Evolutionary conservation across 2,888 invertebrate genomes (phyloP).

Genomic region (Synanthedon myopaeformis): DNA sequence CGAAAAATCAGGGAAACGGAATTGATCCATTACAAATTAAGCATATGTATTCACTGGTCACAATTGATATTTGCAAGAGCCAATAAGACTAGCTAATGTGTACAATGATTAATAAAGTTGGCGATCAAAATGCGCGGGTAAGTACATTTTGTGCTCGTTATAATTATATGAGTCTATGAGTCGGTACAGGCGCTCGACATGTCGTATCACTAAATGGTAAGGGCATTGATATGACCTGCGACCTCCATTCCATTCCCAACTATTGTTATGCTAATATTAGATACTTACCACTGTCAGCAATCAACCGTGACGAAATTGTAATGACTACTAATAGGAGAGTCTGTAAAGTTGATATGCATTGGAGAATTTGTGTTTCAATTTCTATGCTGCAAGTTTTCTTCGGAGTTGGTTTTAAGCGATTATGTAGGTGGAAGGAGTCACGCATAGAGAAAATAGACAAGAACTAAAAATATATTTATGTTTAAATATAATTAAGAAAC

Average conservation of each 20-base stretch:
- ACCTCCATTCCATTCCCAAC: conserved; percentile 44
- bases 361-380: too few species aligned
- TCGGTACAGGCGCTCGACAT: conserved; percentile 21
- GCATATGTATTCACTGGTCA: conserved; percentile 8
- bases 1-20: conserved; percentile 33
- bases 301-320: conserved; percentile 1
- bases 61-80: conserved; percentile 25
- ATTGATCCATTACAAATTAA: conserved; percentile 22
- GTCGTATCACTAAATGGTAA: conserved; percentile 32
- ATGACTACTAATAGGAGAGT: too few species aligned
- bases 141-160: conserved; percentile 35
- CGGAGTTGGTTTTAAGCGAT: too few species aligned
- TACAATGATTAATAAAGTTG: conserved; percentile 33
- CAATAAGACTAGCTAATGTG: conserved; percentile 1
- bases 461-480: too few species aligned
- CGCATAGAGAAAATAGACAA: too few species aligned
- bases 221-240: conserved; percentile 50
- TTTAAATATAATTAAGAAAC: too few species aligned
- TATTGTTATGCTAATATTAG: conserved; percentile 54
- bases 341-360: too few species aligned
- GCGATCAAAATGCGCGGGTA: conserved; percentile 44
- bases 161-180: conserved; percentile 24
- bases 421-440: too few species aligned
- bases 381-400: too few species aligned
- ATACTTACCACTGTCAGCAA: conserved; percentile 10